Evolutionary conservation across 1,140 invertebrate species (phyloP), one percentile per base, ranked within the genome.

Genomic region (Sitobion miscanthi): DNA sequence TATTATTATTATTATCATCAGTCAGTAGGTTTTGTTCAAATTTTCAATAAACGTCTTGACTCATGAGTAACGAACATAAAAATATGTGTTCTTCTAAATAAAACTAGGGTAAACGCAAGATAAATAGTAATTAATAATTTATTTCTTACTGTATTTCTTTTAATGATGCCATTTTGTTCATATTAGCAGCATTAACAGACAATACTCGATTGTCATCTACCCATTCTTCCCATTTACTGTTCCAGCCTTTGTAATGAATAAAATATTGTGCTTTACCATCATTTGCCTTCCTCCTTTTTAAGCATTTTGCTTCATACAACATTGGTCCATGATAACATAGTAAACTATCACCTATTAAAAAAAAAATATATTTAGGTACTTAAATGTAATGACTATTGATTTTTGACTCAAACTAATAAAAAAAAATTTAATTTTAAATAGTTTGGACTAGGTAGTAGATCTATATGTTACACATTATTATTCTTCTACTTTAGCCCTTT

Each of bases 211-310:
- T 98, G 95, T 99, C 98, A 1, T 98, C 98, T 23, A 99, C 99
- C 98, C 98, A 99, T 96, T 99, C 99, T 95, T 99, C 99, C 99
- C 99, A 99, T 98, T 98, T 99, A 96, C 99, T 99, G 95, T 99
- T 99, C 98, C 98, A 99, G 17, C 99, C 99, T 94, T 98, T 98
- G 95, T 99, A 99, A 95, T 99, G 99, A 94, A 99, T 98, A 47
- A 98, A 97, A 96, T 99, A 99, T 92, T 95, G 93, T 25, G 93
- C 83, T 93, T 94, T 94, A 23, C 94, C 94, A 83, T 94, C 94
- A 88, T 94, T 94, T 91, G 94, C 91, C 85, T 94, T 94, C 95
- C 98, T 97, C 8, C 98, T 96, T 95, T 98, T 98, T 20, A 99
- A 95, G 95, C 98, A 98, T 96, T 99, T 99, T 20, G 98, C 94